Base-by-base conservation (phyloP, 2,888 invertebrate species). In the Eupithecia pulchellata region DNA sequence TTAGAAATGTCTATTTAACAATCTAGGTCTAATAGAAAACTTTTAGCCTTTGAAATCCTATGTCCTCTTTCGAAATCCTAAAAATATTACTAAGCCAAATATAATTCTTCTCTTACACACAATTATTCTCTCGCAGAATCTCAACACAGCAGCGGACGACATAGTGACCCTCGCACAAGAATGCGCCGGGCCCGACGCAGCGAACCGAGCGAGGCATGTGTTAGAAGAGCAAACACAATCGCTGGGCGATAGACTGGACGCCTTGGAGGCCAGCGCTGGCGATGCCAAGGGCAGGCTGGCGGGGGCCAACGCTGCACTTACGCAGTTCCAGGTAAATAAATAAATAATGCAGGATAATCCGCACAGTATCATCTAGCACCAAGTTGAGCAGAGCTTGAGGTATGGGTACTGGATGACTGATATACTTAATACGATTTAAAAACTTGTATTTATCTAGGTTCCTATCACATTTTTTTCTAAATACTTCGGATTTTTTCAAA, bases 301-400 rank as follows among this genome's bases (percentile, higher is more conserved):
- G 76, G 97, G 97, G 0, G 98, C 98, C 0, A 97, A 98, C 0
- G 97, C 97, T 0, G 98, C 98, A 0, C 96, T 98, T 64, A 96
- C 97, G 0, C 97, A 97, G 81, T 98, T 98, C 92, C 97, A 98
- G 91, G 96, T n/a, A n/a, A n/a, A n/a, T n/a, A n/a, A n/a, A n/a
- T n/a, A n/a, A n/a, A n/a, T n/a, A n/a, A n/a, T n/a, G n/a, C n/a
- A n/a, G n/a, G n/a, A n/a, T n/a, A n/a, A n/a, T n/a, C n/a, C n/a
- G n/a, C n/a, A n/a, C n/a, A n/a, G n/a, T n/a, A n/a, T n/a, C n/a
- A n/a, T n/a, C n/a, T n/a, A n/a, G n/a, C n/a, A n/a, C n/a, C n/a
- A n/a, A n/a, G n/a, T n/a, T n/a, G n/a, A n/a, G n/a, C n/a, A n/a
- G n/a, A n/a, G n/a, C n/a, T n/a, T n/a, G n/a, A n/a, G n/a, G n/a